Conservation (phyloP, 2,888 invertebrate species). For the Acanthosepion pharaonis region DNA sequence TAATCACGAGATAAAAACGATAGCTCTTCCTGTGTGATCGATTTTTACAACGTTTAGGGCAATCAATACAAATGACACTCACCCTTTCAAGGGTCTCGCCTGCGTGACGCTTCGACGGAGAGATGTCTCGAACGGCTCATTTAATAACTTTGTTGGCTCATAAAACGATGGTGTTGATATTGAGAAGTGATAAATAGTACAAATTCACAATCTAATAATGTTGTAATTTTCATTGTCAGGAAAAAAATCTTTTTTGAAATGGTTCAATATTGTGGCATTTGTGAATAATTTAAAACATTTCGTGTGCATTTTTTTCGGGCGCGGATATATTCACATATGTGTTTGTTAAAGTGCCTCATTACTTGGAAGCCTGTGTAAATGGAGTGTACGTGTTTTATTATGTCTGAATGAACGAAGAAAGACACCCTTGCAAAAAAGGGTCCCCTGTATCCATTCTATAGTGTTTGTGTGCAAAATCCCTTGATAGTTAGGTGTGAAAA, state of each 20-base stretch:
- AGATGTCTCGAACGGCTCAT: not conserved
- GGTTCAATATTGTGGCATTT: not conserved
- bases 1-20: not conserved
- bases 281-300: not conserved
- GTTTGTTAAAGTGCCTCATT: not conserved
- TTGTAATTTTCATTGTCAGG: not conserved
- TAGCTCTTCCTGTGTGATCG: not conserved
- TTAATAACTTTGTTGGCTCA: not conserved
- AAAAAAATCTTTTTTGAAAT: not conserved
- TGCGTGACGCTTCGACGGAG: not conserved
- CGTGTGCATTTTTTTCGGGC: not conserved
- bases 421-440: not conserved
- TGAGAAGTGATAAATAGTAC: not conserved
- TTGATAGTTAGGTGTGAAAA: not conserved
- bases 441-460: not conserved
- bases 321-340: not conserved
- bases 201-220: not conserved
- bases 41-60: not conserved
- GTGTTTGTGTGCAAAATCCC: not conserved
- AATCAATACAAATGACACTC: not conserved
- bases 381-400: not conserved
- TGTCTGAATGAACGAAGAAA: not conserved
- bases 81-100: not conserved
- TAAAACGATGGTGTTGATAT: not conserved
- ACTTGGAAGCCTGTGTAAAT: not conserved